A percentile compares a stretch with the other conserved stretches of the same genome.
Conservation (phyloP, 1,140 invertebrate species). For the Drosophila truncata region DNA sequence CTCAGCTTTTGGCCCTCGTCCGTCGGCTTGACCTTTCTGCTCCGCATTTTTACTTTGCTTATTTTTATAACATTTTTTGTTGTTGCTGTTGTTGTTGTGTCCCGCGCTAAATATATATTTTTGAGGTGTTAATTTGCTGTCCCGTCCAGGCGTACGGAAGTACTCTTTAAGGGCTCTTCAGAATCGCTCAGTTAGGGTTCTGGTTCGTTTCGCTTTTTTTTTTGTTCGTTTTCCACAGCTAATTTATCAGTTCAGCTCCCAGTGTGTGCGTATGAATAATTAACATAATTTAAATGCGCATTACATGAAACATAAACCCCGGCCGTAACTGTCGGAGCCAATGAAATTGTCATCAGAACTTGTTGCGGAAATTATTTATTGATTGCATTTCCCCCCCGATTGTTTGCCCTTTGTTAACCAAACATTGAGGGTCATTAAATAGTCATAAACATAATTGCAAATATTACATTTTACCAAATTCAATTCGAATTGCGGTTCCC, state of each 20-base stretch:
- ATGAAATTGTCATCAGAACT: slow-evolving; percentile 64
- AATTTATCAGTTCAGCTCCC: slow-evolving; percentile 15
- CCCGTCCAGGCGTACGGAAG: slow-evolving; percentile 23
- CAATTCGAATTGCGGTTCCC: slow-evolving; percentile 31
- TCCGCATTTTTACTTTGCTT: slow-evolving; percentile 22
- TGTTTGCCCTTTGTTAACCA: slow-evolving; percentile 29
- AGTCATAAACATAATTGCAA: slow-evolving; percentile 69
- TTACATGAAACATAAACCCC: slow-evolving; percentile 23
- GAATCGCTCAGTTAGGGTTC: slow-evolving; percentile 20
- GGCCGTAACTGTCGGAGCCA: slow-evolving; percentile 19
- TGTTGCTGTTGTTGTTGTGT: not conserved
- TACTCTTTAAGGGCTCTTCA: slow-evolving; percentile 17
- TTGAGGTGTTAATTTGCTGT: slow-evolving; percentile 74
- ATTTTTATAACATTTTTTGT: slow-evolving; percentile 2
- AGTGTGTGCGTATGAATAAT: slow-evolving; percentile 52
- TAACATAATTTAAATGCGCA: slow-evolving; percentile 59
- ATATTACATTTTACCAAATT: slow-evolving; percentile 34
- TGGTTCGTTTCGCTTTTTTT: not conserved
- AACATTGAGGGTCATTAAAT: slow-evolving; percentile 54
- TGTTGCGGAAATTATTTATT: slow-evolving; percentile 77
- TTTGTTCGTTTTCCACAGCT: slow-evolving; percentile 11
- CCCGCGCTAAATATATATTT: slow-evolving; percentile 35
- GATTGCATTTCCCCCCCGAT: slow-evolving; percentile 47
- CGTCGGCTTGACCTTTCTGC: slow-evolving; percentile 64
- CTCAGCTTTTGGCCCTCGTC: slow-evolving; percentile 41